Evolutionary conservation across 2,113 vertebrate species (phyloP), one percentile per base, ranked within the genome.

Genomic region (Micronisus gabar): DNA sequence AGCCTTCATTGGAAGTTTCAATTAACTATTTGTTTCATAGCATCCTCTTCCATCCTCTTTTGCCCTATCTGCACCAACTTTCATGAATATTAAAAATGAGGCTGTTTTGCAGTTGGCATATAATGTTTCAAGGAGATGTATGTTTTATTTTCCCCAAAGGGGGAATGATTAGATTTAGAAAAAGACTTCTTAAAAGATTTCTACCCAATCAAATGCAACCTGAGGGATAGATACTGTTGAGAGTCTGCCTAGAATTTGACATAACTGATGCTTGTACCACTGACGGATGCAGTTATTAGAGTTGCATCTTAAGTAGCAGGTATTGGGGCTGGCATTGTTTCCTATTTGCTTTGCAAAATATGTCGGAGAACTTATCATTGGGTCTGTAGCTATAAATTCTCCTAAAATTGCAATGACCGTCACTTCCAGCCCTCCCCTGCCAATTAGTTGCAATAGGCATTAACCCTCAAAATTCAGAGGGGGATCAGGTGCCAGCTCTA

Each of bases 11-110:
- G 88, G 76, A 73, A 50, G 76, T 61, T 81, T 84, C 94, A 94
- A 87, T 94, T 91, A 92, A 91, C 72, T 88, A 10, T 86, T 96
- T 97, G 94, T 95, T 97, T 96, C 91, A 21, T 23, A 29, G 88
- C 32, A 18, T 81, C 73, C 19, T 74, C 59, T 74, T 48, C 63
- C 32, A n/a, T 38, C 75, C 32, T 84, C 47, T 88, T 59, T 41
- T 17, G 25, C 27, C 21, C 30, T 56, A 11, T 13, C 58, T 41
- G 26, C 15, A 41, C 55, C 76, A 94, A 1, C 66, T 82, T 61
- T 7, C 10, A 4, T 4, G 27, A 45, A 41, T 38, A 58, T 58
- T 43, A 88, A n/a, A 74, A 81, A 27, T 29, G 30, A 48, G 38
- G 22, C 61, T 89, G 73, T 2, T 84, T 22, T 82, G 72, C 86